Evolutionary conservation across 37 sponge, comb jelly and placozoan genomes (phyloP), one percentile per base, ranked within the genome.

Genomic region (Diacarnus erythraeanus): DNA sequence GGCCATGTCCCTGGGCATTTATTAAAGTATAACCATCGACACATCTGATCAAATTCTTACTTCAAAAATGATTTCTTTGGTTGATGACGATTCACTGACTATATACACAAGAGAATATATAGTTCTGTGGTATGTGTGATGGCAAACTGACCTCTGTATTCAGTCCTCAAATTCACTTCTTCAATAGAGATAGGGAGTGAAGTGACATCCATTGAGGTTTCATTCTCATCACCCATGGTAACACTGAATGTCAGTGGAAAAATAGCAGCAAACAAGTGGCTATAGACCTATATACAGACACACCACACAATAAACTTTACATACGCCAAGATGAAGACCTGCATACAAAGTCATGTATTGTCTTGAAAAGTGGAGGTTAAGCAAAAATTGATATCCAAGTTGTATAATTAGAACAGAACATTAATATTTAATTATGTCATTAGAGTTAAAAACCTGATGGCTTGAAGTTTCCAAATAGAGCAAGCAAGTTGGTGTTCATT

Each of bases 271-370:
- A 57, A 79, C 12, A 25, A 36, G 42, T 86, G 80, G 39, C 68
- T 64, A 64, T 86, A 86, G n/a, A 73, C 86, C 86, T 85, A 31
- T 2, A 54, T 25, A 6, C 3, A 17, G n/a, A n/a, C n/a, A n/a
- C n/a, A n/a, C n/a, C n/a, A n/a, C n/a, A n/a, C n/a, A n/a, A n/a
- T n/a, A n/a, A n/a, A n/a, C n/a, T n/a, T n/a, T n/a, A n/a, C n/a
- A n/a, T n/a, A n/a, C n/a, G n/a, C n/a, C n/a, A n/a, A n/a, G n/a
- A n/a, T n/a, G n/a, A n/a, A n/a, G n/a, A n/a, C n/a, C n/a, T n/a
- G 10, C 51, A 47, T 47, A 12, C 51, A 47, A 71, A 43, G 40
- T 8, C 4, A 20, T 35, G 42, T n/a, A 63, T n/a, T n/a, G 31
- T 9, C n/a, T 15, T 29, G 18, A 22, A 29, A 63, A 6, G 31